Evolutionary conservation across 2,797 vertebrate genomes (phyloP), one percentile per base, ranked within the genome.

Genomic region (Sebastes cheni): DNA sequence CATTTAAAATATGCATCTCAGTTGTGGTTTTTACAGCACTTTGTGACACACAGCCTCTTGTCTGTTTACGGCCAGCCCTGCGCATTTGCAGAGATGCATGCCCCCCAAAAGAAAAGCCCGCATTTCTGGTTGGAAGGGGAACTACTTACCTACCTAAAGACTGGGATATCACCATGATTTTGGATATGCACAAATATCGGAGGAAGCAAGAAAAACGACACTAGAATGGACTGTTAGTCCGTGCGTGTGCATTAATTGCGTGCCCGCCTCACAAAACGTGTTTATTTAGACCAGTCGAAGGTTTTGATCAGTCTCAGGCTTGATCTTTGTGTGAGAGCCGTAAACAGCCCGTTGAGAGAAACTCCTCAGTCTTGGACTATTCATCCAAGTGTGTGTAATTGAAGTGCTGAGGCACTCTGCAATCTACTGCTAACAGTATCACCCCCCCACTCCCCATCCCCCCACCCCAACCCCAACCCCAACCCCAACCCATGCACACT

Each of bases 381-480:
- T 89, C 80, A 87, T 81, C 69, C 73, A 75, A 77, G 58, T 67
- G 79, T 81, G 75, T 72, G 79, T 90, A 84, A 90, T 75, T 87
- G 84, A 91, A 85, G 80, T 80, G 80, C 75, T 69, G 65, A 82
- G 72, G 71, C 75, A 76, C 81, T 87, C 73, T 76, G 73, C 75
- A 76, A 82, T 87, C 73, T 76, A 75, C 79, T 54, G 75, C 76
- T 73, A 85, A 82, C 78, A 72, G 79, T 77, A 76, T 42, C 68
- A 25, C 72, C 4, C 59, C 75, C 5, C 6, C 39, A 1, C 13
- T 6, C n/a, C 52, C 20, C 67, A 27, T 52, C 22, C 9, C 23
- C 39, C 25, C 29, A 8, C 18, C 32, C 32, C 32, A 34, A 34
- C 29, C 39, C 39, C 14, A 16, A 8, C 18, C 32, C 32, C 32